Evolutionary conservation across 2,888 invertebrate species (phyloP).

Genomic region (Bruchidius siliquastri): DNA sequence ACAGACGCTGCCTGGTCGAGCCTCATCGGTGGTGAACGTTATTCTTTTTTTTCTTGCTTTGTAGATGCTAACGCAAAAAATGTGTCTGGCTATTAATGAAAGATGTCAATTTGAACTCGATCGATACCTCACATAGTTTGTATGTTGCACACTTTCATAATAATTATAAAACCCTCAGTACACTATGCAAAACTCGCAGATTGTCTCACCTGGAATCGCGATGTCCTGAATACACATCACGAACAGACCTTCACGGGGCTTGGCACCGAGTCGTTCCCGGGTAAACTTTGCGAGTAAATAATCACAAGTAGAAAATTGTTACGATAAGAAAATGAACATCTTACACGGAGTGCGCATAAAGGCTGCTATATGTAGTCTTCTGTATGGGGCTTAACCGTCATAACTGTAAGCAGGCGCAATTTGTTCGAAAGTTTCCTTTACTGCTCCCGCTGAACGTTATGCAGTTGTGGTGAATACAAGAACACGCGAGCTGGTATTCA

Average conservation of each 20-base stretch:
- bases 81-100: too few relatives aligned
- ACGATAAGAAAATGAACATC: not conserved
- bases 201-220: not conserved
- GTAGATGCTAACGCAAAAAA: too few relatives aligned
- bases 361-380: not conserved
- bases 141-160: too few relatives aligned
- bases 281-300: not conserved
- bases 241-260: not conserved
- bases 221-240: not conserved
- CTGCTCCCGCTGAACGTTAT: not conserved
- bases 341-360: not conserved
- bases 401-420: not conserved
- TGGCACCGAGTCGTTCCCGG: not conserved
- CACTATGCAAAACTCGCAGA: not conserved
- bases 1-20: too few relatives aligned
- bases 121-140: too few relatives aligned
- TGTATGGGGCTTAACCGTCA: not conserved
- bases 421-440: not conserved
- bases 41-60: too few relatives aligned
- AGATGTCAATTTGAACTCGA: too few relatives aligned
- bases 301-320: not conserved
- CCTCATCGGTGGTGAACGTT: too few relatives aligned
- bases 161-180: too few relatives aligned
- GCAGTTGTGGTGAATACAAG: not conserved
- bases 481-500: not conserved